Evolutionary conservation across 1,140 invertebrate species (phyloP).

Genomic region (Laodelphax striatellus): DNA sequence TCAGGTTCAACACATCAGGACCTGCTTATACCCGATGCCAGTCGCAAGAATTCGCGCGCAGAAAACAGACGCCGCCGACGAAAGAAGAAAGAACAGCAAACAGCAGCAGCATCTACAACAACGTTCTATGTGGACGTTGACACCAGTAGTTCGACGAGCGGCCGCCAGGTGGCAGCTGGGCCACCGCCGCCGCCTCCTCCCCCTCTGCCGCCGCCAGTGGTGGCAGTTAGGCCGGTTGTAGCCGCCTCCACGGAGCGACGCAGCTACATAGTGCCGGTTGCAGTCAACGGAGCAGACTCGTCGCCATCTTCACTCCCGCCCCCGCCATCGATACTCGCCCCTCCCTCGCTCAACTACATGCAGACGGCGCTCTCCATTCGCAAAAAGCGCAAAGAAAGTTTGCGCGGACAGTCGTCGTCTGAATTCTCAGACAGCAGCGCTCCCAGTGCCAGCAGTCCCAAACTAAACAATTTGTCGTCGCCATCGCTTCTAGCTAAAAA

Average conservation of each 20-base stretch:
- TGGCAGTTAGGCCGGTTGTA: not conserved
- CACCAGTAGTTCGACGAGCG: not conserved
- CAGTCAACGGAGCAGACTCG: not conserved
- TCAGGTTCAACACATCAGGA: not conserved
- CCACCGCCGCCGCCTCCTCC: not conserved
- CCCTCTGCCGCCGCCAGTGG: not conserved
- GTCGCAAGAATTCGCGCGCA: slow-evolving; percentile 1
- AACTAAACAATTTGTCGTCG: too few relatives aligned
- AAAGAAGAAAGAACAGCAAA: not conserved
- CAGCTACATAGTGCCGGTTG: not conserved
- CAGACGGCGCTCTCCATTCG: not conserved
- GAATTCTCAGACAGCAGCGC: not conserved
- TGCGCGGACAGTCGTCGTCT: not conserved
- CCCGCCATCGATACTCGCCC: too few relatives aligned
- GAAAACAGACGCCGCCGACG: not conserved
- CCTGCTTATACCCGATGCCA: not conserved
- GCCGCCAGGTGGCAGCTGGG: not conserved
- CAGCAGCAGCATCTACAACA: not conserved
- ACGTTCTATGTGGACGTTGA: not conserved
- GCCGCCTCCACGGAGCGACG: not conserved
- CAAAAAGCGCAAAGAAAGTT: not conserved
- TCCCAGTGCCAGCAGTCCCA: not conserved
- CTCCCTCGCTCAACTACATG: not conserved
- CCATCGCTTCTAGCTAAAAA: not conserved
- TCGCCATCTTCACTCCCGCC: not conserved